Evolutionary conservation across 2,888 invertebrate species (phyloP), one percentile per base, ranked within the genome.

Genomic region (Spodoptera littoralis): DNA sequence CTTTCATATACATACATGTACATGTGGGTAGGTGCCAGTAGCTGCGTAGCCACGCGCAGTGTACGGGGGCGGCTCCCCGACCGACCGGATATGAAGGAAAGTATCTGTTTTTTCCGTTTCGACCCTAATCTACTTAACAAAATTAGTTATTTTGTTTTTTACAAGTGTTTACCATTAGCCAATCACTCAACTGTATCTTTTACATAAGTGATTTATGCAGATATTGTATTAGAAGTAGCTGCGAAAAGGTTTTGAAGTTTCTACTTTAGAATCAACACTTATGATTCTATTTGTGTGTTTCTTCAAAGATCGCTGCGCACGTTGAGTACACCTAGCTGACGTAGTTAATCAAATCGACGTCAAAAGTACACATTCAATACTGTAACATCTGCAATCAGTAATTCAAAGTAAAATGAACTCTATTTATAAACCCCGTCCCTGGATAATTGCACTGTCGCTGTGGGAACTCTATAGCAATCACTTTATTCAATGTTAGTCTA

Each of bases 11-110:
- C 3, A 6, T 30, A 4, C 36, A 36, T 36, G 6, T 8, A 6
- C 6, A 36, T 2, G 9, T 36, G 9, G 36, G 36, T 36, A 64
- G 44, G 47, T 75, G 68, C 63, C 58, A 48, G 12, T 55, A 48
- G 51, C 27, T 45, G 49, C 8, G 57, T 30, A 61, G 67, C 56
- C 44, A 56, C 49, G 61, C 13, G 58, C 57, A 50, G 52, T 76
- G 60, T 60, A 61, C 53, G 60, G 44, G 60, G 65, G 65, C 63
- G 49, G 64, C 55, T 69, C 60, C 57, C 48, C 43, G 47, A 46
- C 52, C 30, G 42, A 60, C 50, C 64, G 73, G 77, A 76, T 76
- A 66, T 73, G 66, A 73, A 65, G 51, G 59, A 63, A 76, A 76
- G 56, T 73, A 52, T 55, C n/a, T 76, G 65, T 61, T 63, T 54